phyloP scores from a whole-genome alignment of 2,797 vertebrate genomes.

The Parotocinclus haroldoi region DNA sequence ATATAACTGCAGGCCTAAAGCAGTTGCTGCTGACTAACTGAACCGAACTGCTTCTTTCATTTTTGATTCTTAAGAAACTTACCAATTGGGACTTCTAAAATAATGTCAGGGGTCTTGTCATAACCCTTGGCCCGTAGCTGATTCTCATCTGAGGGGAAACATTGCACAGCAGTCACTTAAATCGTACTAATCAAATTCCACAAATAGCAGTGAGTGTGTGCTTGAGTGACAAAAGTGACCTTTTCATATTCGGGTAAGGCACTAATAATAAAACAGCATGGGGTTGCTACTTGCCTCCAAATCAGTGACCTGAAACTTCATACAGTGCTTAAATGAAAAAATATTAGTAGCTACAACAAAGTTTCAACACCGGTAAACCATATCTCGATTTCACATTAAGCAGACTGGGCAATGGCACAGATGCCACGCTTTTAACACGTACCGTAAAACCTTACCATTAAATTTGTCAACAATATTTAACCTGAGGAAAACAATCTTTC shows the following conservation, averaged over 20 bases:
- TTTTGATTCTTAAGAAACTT: slow-evolving; percentile 25
- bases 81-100: slow-evolving; percentile 96
- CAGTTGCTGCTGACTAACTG: slow-evolving; percentile 20
- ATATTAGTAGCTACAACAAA: neutral
- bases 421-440: slow-evolving; percentile 6
- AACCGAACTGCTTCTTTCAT: slow-evolving; percentile 6
- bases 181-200: slow-evolving; percentile 27
- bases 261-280: slow-evolving; percentile 27
- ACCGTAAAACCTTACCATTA: slow-evolving; percentile 40
- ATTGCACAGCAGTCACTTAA: slow-evolving; percentile 36
- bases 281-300: slow-evolving; percentile 5
- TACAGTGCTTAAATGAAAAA: neutral
- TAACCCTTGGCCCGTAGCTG: slow-evolving; percentile 94
- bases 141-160: slow-evolving; percentile 84
- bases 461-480: slow-evolving; percentile 58
- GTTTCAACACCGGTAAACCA: too few relatives aligned
- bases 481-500: slow-evolving; percentile 62
- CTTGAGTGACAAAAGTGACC: slow-evolving; percentile 40
- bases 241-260: slow-evolving; percentile 19
- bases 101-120: slow-evolving; percentile 98
- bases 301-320: slow-evolving; percentile 18
- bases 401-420: too few relatives aligned
- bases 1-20: slow-evolving; percentile 11
- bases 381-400: too few relatives aligned
- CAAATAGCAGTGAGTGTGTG: slow-evolving; percentile 6